Conservation (phyloP, 2,113 vertebrate species). For the Oncorhynchus masou region DNA sequence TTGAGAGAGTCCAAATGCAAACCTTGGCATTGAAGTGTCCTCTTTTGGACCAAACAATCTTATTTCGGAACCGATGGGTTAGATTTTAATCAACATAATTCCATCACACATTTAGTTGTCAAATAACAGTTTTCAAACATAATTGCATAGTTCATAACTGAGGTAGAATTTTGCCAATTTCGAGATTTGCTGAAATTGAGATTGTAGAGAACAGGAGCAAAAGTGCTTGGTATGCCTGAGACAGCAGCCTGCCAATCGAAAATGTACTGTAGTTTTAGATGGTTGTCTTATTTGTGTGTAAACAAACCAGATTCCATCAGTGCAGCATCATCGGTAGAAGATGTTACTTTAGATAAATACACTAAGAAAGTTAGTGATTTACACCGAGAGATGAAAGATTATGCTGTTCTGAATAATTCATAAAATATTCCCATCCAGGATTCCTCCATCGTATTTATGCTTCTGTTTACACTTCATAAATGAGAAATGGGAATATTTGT, state of each 20-base stretch:
- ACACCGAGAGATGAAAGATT: conserved; percentile 41
- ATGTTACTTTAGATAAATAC: conserved; percentile 55
- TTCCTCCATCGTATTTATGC: conserved; percentile 18
- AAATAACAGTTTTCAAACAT: background rate
- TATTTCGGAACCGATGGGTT: conserved; percentile 39
- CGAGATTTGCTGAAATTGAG: no score
- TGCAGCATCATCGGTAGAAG: conserved; percentile 37
- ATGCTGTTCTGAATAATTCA: conserved; percentile 37
- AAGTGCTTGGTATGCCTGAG: background rate
- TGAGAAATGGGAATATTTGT: conserved; percentile 17
- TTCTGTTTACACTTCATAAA: conserved; percentile 29
- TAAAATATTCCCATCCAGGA: conserved; percentile 18
- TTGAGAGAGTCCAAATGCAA: background rate
- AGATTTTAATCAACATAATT: conserved; percentile 41
- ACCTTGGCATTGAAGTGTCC: no score
- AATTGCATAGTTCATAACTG: no score
- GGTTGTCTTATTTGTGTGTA: conserved; percentile 25
- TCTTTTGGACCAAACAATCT: background rate
- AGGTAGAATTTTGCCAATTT: no score
- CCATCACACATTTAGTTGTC: conserved; percentile 22
- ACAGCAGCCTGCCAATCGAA: background rate
- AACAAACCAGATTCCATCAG: conserved; percentile 42
- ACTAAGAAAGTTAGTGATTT: conserved; percentile 45
- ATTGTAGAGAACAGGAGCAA: background rate
- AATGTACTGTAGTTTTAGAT: background rate